phyloP scores from a whole-genome alignment of 2,888 invertebrate species.

The Sycophila texana region DNA sequence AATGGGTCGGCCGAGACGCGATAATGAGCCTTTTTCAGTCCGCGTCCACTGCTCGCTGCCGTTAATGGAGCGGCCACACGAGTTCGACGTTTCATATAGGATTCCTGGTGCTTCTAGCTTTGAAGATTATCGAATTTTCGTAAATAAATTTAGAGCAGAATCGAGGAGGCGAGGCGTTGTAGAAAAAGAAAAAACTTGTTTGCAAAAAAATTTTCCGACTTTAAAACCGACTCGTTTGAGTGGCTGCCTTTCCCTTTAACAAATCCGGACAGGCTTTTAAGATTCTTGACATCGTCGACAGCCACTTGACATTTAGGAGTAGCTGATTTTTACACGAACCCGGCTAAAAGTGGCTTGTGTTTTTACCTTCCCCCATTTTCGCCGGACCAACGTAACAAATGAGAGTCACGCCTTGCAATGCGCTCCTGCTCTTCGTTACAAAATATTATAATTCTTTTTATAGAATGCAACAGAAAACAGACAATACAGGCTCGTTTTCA shows the following conservation, averaged over 20 bases:
- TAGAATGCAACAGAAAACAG: background rate
- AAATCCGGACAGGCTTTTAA: conserved; percentile 49
- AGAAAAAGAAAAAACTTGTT: background rate
- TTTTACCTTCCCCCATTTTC: conserved; percentile 25
- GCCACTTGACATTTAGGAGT: conserved; percentile 53
- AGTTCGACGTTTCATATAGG: too few species aligned
- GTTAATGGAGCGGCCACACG: too few species aligned
- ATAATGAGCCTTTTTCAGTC: background rate
- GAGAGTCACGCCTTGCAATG: conserved; percentile 9
- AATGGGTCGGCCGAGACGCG: background rate
- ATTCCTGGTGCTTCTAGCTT: too few species aligned
- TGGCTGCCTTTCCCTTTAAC: conserved; percentile 37
- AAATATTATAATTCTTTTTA: background rate
- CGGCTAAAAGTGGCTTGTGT: conserved; percentile 42
- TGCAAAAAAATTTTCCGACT: background rate
- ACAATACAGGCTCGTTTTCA: background rate
- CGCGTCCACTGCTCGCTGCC: background rate
- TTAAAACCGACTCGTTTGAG: background rate
- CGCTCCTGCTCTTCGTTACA: background rate
- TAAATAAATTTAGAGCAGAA: background rate
- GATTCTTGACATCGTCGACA: conserved; percentile 54
- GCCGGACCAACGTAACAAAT: conserved; percentile 13
- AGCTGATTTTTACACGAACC: conserved; percentile 53
- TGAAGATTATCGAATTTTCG: background rate
- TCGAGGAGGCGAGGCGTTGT: background rate